Conservation (phyloP, 2,888 invertebrate genomes). For the Acrocera orbiculus region DNA sequence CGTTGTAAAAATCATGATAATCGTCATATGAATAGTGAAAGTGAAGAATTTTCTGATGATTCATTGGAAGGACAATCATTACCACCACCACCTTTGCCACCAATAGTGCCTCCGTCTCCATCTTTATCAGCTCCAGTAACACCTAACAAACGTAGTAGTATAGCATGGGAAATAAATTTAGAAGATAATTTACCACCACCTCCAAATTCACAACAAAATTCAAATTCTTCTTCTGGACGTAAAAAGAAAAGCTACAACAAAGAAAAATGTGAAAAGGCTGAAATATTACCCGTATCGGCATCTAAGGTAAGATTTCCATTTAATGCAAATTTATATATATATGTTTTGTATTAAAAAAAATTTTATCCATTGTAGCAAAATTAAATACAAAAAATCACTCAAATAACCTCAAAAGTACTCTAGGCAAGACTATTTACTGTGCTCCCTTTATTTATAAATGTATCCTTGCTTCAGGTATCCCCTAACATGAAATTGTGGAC, state of each 20-base stretch:
- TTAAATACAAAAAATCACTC: no score
- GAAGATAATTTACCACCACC: constrained; percentile 24
- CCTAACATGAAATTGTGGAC: no score
- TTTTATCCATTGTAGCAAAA: no score
- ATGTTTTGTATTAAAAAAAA: no score
- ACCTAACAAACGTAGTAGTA: constrained; percentile 58
- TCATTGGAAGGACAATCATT: constrained; percentile 48
- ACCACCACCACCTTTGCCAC: constrained; percentile 41
- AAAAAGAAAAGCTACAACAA: constrained; percentile 7
- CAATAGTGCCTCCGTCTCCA: constrained; percentile 31
- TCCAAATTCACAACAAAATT: constrained; percentile 5
- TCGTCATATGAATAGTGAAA: constrained; percentile 11
- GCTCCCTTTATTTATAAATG: no score
- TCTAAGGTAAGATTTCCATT: no score
- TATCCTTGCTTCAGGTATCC: no score
- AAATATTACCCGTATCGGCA: constrained; percentile 9
- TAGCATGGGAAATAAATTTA: constrained; percentile 75
- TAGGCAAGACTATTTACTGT: no score
- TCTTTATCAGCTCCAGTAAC: constrained; percentile 32
- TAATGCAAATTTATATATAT: no score
- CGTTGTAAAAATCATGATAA: constrained; percentile 5
- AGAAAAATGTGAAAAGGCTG: constrained; percentile 8
- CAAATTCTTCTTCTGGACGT: not conserved
- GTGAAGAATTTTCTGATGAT: constrained; percentile 49
- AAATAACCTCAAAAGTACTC: no score